These are phyloP conservation scores for Rotaria magnacalcarata DNA, from an alignment of 2,888 invertebrate genomes.

Conservation along the genomic window DNA sequence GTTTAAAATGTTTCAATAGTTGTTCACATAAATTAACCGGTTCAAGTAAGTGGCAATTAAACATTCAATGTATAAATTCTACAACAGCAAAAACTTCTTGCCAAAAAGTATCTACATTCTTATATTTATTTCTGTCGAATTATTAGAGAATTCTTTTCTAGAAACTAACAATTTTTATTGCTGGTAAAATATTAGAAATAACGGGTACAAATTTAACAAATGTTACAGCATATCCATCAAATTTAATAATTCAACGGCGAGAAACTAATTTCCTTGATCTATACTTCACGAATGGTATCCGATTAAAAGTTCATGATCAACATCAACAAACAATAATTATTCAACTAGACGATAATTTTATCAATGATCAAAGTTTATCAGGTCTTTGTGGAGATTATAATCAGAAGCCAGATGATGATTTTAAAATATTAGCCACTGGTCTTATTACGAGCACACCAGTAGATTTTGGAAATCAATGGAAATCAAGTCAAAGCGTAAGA, in stretches of 20 bases:
- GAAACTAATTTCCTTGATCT: conserved; percentile 36
- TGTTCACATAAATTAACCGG: conserved; percentile 42
- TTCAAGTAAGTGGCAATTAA: conserved; percentile 42
- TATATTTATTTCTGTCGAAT: not conserved
- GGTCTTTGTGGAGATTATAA: conserved; percentile 46
- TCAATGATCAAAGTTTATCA: conserved; percentile 9
- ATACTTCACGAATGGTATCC: conserved; percentile 40
- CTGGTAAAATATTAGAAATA: not conserved
- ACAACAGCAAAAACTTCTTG: conserved; percentile 16
- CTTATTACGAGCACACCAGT: not conserved
- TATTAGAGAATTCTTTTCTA: not conserved
- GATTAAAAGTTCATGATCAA: conserved; percentile 34
- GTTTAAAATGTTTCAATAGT: not conserved
- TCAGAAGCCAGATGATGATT: conserved; percentile 22
- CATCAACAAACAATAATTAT: conserved; percentile 35
- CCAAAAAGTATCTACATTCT: not conserved
- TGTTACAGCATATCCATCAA: not conserved
- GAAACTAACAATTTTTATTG: not conserved
- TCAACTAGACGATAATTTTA: conserved; percentile 27
- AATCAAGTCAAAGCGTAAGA: conserved; percentile 37
- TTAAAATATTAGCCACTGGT: conserved; percentile 30
- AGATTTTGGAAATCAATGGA: conserved; percentile 43
- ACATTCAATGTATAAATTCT: conserved; percentile 36
- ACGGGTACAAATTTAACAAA: not conserved
- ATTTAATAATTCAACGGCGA: conserved; percentile 34